Conservation (phyloP, 2,113 vertebrate species). For the Penelope pileata region DNA sequence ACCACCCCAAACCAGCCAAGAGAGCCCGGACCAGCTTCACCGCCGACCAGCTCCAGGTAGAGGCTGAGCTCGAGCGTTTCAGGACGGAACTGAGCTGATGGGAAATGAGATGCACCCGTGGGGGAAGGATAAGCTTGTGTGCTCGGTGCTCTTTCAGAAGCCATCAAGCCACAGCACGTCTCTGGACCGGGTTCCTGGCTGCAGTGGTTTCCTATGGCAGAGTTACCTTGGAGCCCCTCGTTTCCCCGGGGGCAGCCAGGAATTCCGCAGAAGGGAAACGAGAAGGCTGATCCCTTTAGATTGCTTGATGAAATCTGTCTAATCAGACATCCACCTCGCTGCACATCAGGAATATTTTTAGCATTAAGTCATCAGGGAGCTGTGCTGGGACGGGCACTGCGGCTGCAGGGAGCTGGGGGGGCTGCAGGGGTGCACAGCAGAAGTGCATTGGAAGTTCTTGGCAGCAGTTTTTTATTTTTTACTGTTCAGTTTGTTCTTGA, state of each 20-base stretch:
- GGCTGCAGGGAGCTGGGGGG: neutral
- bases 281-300: slow-evolving; percentile 25
- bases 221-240: slow-evolving; percentile 4
- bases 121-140: neutral
- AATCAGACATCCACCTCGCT: slow-evolving; percentile 17
- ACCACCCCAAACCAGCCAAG: slow-evolving; percentile 94
- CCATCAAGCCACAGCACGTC: slow-evolving; percentile 55
- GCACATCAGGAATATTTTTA: slow-evolving; percentile 33
- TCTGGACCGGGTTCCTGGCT: slow-evolving; percentile 33
- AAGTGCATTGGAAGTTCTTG: neutral
- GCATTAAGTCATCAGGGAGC: slow-evolving; percentile 12
- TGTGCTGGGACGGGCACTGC: neutral
- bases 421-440: neutral
- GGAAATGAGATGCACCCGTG: neutral
- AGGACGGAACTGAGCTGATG: neutral
- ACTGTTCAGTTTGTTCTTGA: neutral
- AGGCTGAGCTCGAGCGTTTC: neutral
- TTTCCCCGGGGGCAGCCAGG: slow-evolving; percentile 20
- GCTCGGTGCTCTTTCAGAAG: slow-evolving; percentile 13
- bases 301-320: slow-evolving; percentile 30
- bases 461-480: neutral
- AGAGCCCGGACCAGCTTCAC: slow-evolving; percentile 98
- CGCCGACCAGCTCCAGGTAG: slow-evolving; percentile 96
- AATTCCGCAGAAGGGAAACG: slow-evolving; percentile 31
- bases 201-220: slow-evolving; percentile 37